Percentiles rank a stretch among this genome's conserved stretches.
phyloP scores from a whole-genome alignment of 53 echinoderm and acorn worm genomes.

The Echinometra lucunter region DNA sequence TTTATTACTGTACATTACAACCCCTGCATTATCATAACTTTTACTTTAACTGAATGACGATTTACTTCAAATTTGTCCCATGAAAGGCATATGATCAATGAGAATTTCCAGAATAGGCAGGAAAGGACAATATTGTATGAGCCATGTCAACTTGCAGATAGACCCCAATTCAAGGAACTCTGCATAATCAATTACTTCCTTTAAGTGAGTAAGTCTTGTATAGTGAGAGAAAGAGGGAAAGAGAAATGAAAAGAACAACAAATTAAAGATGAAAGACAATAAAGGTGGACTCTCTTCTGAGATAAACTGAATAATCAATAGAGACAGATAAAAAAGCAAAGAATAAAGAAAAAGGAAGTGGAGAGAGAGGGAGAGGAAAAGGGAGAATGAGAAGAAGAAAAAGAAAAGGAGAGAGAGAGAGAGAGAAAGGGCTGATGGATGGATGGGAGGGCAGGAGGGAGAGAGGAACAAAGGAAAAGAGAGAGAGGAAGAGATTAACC shows the following conservation, averaged over 20 bases:
- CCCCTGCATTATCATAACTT: neutral
- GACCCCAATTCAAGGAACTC: slow-evolving; percentile 66
- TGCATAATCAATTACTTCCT: slow-evolving; percentile 68
- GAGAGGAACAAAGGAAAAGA: no score
- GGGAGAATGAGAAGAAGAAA: no score
- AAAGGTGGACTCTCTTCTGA: no score
- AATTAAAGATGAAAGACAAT: neutral
- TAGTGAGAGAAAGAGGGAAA: neutral
- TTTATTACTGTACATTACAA: neutral
- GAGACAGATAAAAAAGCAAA: neutral
- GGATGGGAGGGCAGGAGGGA: no score
- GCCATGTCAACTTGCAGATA: slow-evolving; percentile 47
- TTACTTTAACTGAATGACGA: neutral
- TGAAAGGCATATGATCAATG: neutral
- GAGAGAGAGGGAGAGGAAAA: neutral
- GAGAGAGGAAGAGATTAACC: no score
- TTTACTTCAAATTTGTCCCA: neutral
- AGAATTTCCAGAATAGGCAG: slow-evolving; percentile 4
- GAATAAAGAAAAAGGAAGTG: slow-evolving; percentile 23
- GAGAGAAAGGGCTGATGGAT: no score
- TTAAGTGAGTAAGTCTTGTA: slow-evolving; percentile 49
- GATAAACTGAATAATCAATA: neutral
- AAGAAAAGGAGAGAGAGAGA: no score
- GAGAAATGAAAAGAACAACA: neutral
- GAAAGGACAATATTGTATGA: slow-evolving; percentile 34